Base-by-base conservation (phyloP, 64 coral and sea anemone species). In the Platygyra sinensis region DNA sequence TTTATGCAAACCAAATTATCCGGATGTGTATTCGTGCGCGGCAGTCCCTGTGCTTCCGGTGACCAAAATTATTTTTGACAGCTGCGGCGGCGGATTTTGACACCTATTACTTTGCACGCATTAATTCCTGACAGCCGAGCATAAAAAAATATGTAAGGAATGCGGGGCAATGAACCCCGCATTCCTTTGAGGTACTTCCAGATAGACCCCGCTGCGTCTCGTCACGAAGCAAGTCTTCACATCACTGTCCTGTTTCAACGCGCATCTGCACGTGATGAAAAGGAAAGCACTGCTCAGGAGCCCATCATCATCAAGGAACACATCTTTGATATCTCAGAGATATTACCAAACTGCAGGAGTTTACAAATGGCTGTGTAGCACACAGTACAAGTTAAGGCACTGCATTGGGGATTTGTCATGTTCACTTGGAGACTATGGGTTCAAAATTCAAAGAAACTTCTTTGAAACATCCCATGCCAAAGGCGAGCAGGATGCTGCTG, bases 401-500 rank as follows among this genome's bases (percentile, higher is more conserved):
- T 91, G 81, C 59, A 91, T 78, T 91, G 90, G 81, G 54, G 90
- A 91, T 39, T 16, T 86, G 4, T 86, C 90, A 8, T 91, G 90
- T 2, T 86, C 46, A 52, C 17, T 91, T 77, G 72, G 80, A 1
- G 90, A 91, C 24, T 86, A 86, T 78, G 90, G 90, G 4, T 71
- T 91, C 29, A 31, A 54, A 32, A 91, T 91, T 8, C 72, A 77
- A 24, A 33, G 80, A 15, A 91, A 86, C 20, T 86, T 38, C 72
- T 91, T 77, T 67, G 90, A 91, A 54, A 91, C 72, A 25, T 91
- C 90, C 0, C 74, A 89, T 63, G 87, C 84, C 2, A 87, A 74
- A 73, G 77, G 76, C 0, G 42, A 90, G 31, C 62, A 81, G 17
- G 88, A 80, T 29, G 61, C 90, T 59, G 90, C 90, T 6, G 80